Base-by-base conservation (phyloP, 2,113 vertebrate species). In the Cacatua alba region DNA sequence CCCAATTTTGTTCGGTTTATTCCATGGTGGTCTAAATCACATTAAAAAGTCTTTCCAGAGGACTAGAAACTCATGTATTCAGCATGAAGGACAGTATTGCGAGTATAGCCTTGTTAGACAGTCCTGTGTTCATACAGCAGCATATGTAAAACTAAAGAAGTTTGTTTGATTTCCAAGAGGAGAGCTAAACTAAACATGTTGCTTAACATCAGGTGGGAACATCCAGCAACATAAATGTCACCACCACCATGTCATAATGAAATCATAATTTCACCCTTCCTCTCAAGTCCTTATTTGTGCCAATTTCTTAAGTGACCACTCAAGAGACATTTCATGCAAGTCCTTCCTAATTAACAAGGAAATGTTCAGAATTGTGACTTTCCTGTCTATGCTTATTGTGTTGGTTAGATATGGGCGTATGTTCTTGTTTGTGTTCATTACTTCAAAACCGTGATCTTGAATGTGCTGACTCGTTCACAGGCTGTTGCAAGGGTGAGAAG, bases 281-380 rank as follows among this genome's bases (percentile, higher is more conserved):
- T 91, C 29, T 55, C 35, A 15, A 7, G 35, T 16, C 52, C 44
- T 90, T 86, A 31, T 83, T 92, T 96, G 24, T 92, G 69, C 85
- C 82, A 82, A 11, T 86, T 93, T 33, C 62, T 71, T 71, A 78
- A 88, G 82, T 90, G 76, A 67, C 60, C 76, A 55, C 43, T 90
- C 17, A 17, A 28, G 16, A 83, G 51, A 64, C 29, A 12, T 86
- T 78, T 71, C 18, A 16, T 71, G 33, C 33, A 78, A 68, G 51
- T 55, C 44, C 51, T 82, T 71, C 70, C 71, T 90, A 88, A 95
- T 88, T 94, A 95, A 44, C 2, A 4, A 93, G 90, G 88, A 86
- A 90, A 17, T 71, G 68, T 71, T 95, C 51, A 65, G 39, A 83
- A 48, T 25, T 75, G 55, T 75, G 85, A 12, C 57, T 90, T 94